Conservation (phyloP, 2,888 invertebrate species). For the Hypena proboscidalis region DNA sequence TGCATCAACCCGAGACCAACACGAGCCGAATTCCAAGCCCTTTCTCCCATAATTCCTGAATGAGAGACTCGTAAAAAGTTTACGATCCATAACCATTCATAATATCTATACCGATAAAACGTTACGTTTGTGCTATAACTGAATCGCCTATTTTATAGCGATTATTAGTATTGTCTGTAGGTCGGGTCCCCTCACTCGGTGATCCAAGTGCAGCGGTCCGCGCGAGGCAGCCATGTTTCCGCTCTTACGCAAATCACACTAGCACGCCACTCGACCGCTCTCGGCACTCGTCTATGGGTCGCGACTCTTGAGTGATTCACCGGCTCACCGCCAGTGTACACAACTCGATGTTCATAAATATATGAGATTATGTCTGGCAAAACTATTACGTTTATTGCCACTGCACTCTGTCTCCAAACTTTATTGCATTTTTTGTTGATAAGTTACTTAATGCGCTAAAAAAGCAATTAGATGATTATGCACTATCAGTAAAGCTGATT, state of each 20-base stretch:
- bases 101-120: constrained; percentile 40
- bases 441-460: too few species aligned
- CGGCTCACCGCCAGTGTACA: constrained; percentile 48
- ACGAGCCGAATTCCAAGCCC: constrained; percentile 23
- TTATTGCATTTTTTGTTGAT: not conserved
- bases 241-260: constrained; percentile 54
- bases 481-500: too few species aligned
- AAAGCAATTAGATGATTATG: too few species aligned
- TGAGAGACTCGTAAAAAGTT: constrained; percentile 36
- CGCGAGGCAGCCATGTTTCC: constrained; percentile 55
- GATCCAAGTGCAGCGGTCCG: constrained; percentile 48
- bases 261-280: constrained; percentile 41
- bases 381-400: constrained; percentile 48
- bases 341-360: constrained; percentile 39
- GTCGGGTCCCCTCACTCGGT: constrained; percentile 21
- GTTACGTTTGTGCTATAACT: constrained; percentile 19
- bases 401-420: constrained; percentile 22
- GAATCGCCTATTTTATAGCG: constrained; percentile 20
- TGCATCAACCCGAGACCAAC: constrained; percentile 25
- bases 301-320: constrained; percentile 11
- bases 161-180: constrained; percentile 23
- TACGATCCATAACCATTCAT: constrained; percentile 44
- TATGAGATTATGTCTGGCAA: constrained; percentile 47
- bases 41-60: constrained; percentile 33
- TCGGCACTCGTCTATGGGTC: constrained; percentile 40